Conservation (phyloP, 2,797 vertebrate species). For the Poeciliopsis infans region DNA sequence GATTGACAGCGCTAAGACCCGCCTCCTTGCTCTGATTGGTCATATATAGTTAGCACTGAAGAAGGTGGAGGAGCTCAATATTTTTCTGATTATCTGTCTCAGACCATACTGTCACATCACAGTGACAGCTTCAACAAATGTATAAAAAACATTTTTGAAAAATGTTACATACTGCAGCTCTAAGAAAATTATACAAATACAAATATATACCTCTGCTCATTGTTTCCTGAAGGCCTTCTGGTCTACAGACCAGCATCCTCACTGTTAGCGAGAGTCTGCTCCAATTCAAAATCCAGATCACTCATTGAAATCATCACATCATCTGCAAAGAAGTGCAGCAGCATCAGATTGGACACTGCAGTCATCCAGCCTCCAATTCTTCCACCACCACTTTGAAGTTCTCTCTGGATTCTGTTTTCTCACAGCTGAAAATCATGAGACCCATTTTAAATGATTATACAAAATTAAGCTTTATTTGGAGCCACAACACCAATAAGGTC, state of each 20-base stretch:
- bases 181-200: too few relatives aligned
- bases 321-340: not conserved
- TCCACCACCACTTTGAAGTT: not conserved
- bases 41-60: too few relatives aligned
- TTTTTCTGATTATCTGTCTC: too few relatives aligned
- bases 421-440: not conserved
- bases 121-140: too few relatives aligned
- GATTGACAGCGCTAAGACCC: too few relatives aligned
- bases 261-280: not conserved
- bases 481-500: conserved; percentile 55
- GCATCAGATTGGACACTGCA: not conserved
- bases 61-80: too few relatives aligned
- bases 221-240: not conserved
- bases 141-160: too few relatives aligned
- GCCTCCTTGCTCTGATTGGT: too few relatives aligned
- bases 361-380: not conserved
- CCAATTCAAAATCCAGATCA: not conserved
- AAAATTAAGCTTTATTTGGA: conserved; percentile 73
- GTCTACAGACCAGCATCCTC: not conserved
- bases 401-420: not conserved
- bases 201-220: not conserved
- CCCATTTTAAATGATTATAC: conserved; percentile 49
- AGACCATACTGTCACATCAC: too few relatives aligned
- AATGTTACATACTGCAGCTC: too few relatives aligned
- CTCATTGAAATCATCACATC: not conserved